These are phyloP conservation scores for Diadumene lineata DNA, from an alignment of 92 coral and sea anemone species.

Conservation along the genomic window DNA sequence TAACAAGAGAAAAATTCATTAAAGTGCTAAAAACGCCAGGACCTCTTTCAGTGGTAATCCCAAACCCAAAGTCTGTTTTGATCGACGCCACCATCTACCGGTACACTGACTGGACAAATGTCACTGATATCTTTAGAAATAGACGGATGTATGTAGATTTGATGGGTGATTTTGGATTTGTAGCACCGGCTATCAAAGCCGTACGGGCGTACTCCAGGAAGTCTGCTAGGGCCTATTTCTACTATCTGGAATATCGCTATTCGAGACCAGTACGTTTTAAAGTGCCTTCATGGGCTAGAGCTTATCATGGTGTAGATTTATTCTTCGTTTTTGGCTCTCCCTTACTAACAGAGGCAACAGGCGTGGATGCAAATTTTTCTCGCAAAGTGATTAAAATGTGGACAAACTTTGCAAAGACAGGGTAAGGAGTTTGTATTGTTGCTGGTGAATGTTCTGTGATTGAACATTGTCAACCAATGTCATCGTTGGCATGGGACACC, in stretches of 20 bases:
- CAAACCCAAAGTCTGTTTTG: conserved; percentile 1
- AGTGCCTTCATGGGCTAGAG: conserved; percentile 24
- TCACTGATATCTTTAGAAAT: conserved; percentile 4
- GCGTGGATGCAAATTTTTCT: conserved; percentile 20
- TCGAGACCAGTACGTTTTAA: background rate
- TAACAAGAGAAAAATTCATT: background rate
- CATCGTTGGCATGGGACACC: too few relatives aligned
- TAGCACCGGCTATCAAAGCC: conserved; percentile 9
- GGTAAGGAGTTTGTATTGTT: conserved; percentile 9
- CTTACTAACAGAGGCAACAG: background rate
- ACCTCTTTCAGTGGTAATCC: background rate
- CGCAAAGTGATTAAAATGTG: conserved; percentile 28
- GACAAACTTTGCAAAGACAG: conserved; percentile 40
- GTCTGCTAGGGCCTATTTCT: conserved; percentile 9
- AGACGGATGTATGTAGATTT: conserved; percentile 23
- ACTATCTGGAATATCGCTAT: conserved; percentile 12
- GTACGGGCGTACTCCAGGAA: conserved; percentile 9
- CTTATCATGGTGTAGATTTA: conserved; percentile 15
- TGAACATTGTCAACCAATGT: too few relatives aligned
- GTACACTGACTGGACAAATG: conserved; percentile 21
- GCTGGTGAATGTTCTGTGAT: too few relatives aligned
- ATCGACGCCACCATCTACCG: conserved; percentile 11
- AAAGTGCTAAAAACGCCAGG: background rate
- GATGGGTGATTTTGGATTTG: conserved; percentile 7
- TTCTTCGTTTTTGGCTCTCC: conserved; percentile 22